Conservation (phyloP, 2,797 vertebrate species). For the Urosaurus nigricauda region DNA sequence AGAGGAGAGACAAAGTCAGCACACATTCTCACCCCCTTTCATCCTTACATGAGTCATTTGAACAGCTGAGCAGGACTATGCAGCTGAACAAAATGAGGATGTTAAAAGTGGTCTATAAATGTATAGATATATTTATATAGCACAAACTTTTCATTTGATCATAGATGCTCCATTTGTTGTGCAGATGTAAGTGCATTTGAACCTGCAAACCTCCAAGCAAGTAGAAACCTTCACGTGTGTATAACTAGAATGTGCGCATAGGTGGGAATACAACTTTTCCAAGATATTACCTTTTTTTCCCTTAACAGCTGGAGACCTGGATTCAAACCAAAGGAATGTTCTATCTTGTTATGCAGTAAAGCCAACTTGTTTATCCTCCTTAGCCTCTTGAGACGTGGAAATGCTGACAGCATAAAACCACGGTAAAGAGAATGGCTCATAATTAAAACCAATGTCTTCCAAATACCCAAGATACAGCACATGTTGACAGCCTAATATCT, state of each 20-base stretch:
- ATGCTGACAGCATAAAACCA: constrained; percentile 60
- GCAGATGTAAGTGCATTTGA: constrained; percentile 55
- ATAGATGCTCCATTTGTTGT: constrained; percentile 53
- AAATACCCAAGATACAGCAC: constrained; percentile 51
- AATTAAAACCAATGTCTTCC: constrained; percentile 62
- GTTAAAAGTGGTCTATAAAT: neutral
- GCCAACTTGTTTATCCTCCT: constrained; percentile 59
- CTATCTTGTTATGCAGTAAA: constrained; percentile 66
- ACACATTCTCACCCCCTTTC: neutral
- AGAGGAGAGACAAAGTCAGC: neutral
- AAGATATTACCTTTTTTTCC: constrained; percentile 53
- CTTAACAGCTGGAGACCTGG: constrained; percentile 38
- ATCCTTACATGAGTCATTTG: neutral
- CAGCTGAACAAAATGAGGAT: neutral
- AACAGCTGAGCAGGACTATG: neutral
- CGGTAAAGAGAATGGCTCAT: constrained; percentile 60
- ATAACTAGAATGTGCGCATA: constrained; percentile 31
- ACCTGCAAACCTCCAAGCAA: constrained; percentile 50
- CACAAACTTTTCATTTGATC: constrained; percentile 37
- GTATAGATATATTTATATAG: constrained; percentile 38
- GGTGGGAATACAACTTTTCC: constrained; percentile 18
- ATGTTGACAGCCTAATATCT: constrained; percentile 56
- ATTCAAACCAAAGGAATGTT: constrained; percentile 48
- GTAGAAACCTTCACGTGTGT: constrained; percentile 42
- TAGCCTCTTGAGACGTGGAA: constrained; percentile 49